Percentiles rank a stretch among this genome's conserved stretches.
Evolutionary conservation across 2,113 vertebrate genomes (phyloP).

Genomic region (Psilopsiagon aymara): DNA sequence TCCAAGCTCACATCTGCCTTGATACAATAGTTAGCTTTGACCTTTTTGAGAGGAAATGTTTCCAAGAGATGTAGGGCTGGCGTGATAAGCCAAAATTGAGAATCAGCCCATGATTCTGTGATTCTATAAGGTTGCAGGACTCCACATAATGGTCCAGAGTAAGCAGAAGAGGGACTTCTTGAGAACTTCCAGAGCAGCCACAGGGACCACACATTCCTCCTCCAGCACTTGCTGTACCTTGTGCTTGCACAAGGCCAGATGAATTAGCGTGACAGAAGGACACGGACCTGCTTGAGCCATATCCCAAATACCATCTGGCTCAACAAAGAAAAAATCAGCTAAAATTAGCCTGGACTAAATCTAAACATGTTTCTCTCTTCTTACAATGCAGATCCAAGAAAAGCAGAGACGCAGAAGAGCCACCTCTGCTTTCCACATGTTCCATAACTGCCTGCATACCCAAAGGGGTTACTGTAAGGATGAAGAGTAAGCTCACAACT

Average conservation of each 20-base stretch:
- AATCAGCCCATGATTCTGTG: neutral
- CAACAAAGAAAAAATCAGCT: neutral
- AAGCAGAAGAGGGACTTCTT: neutral
- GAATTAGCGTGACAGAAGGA: neutral
- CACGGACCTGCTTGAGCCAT: neutral
- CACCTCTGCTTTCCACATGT: slow-evolving; percentile 14
- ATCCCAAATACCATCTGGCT: neutral
- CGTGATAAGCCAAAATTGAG: neutral
- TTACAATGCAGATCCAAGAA: neutral
- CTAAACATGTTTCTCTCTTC: neutral
- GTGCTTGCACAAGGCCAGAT: neutral
- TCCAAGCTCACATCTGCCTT: neutral
- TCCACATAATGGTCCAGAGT: neutral
- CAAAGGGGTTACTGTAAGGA: neutral
- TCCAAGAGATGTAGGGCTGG: neutral
- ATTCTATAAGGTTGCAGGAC: neutral
- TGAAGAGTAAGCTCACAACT: neutral
- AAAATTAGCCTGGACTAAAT: neutral
- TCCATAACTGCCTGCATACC: neutral
- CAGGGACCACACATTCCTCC: neutral
- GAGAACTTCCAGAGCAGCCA: neutral
- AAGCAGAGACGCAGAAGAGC: neutral
- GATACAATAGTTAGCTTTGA: neutral
- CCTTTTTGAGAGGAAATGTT: neutral
- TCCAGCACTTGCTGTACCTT: accelerated